Conservation (phyloP, 2,113 vertebrate species). For the Damaliscus lunatus region DNA sequence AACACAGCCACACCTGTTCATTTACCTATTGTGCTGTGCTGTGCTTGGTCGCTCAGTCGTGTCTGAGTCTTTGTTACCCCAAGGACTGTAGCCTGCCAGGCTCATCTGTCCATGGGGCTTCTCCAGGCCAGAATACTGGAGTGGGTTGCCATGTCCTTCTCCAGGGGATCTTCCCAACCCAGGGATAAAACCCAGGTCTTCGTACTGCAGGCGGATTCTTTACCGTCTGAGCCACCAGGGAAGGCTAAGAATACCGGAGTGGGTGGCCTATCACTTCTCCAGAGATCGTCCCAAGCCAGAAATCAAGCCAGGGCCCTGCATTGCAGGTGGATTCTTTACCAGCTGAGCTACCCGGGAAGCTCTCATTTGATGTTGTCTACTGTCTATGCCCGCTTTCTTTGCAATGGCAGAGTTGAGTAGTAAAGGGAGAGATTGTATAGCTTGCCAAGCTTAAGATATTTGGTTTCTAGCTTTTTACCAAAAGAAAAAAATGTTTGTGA, state of each 20-base stretch:
- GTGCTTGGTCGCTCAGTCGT: neutral
- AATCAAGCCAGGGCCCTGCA: neutral
- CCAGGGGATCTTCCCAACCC: neutral
- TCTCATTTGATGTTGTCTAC: neutral
- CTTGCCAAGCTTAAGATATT: neutral
- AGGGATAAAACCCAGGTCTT: neutral
- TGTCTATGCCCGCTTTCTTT: neutral
- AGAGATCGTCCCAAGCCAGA: neutral
- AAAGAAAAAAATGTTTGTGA: neutral
- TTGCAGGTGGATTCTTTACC: neutral
- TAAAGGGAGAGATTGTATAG: neutral
- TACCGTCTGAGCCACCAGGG: neutral
- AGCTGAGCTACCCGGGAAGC: neutral
- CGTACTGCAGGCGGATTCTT: rapidly evolving
- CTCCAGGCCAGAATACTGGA: neutral
- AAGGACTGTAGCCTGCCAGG: neutral
- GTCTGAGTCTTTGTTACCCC: neutral
- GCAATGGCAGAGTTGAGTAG: neutral
- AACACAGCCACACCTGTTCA: neutral
- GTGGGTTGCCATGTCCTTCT: neutral
- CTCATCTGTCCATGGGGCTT: neutral
- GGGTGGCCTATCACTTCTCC: neutral
- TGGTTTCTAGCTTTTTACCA: neutral
- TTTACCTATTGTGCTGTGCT: neutral
- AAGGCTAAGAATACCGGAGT: neutral